Evolutionary conservation across 30 jellyfish, hydroid and myxozoan species (phyloP).

Genomic region (Cassiopea andromeda): DNA sequence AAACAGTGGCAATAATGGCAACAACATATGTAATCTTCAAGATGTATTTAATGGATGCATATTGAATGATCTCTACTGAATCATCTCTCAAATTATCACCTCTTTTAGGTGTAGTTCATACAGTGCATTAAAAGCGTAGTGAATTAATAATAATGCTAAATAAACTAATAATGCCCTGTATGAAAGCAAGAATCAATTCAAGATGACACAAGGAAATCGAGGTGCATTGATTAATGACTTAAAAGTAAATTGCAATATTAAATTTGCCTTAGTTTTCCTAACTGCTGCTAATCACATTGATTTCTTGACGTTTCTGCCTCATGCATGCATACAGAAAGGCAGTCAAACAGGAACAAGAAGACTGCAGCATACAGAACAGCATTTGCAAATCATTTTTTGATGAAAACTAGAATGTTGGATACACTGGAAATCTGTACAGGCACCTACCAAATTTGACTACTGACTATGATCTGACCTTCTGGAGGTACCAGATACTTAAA

Average conservation of each 20-base stretch:
- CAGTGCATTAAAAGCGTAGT: too few species aligned
- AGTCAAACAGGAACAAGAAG: neutral
- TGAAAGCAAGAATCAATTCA: conserved; percentile 20
- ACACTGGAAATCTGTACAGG: neutral
- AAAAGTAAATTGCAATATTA: neutral
- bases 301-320: neutral
- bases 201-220: conserved; percentile 4
- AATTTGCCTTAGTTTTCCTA: neutral
- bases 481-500: neutral
- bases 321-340: neutral
- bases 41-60: too few species aligned
- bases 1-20: too few species aligned
- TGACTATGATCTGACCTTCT: neutral
- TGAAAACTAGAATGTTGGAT: neutral
- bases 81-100: too few species aligned
- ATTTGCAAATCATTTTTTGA: neutral
- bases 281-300: neutral
- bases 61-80: too few species aligned
- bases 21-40: too few species aligned
- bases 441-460: neutral
- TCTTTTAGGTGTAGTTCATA: too few species aligned
- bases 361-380: neutral
- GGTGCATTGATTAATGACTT: conserved; percentile 13
- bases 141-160: too few species aligned
- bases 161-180: conserved; percentile 14